Percentiles rank a stretch among this genome's conserved stretches.
phyloP scores from a whole-genome alignment of 2,113 vertebrate species.

The Larimichthys crocea region DNA sequence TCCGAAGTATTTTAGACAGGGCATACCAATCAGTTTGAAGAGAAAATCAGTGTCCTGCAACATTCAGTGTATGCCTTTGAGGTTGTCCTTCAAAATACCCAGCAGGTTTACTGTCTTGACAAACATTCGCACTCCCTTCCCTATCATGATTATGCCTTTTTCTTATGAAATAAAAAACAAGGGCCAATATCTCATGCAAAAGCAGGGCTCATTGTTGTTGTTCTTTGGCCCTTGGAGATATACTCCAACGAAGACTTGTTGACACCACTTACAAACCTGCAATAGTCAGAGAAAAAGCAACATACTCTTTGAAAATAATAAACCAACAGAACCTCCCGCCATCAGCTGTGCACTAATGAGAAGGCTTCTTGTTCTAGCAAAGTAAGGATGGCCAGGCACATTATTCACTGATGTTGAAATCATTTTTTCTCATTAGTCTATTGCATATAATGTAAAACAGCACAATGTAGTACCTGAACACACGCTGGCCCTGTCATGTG shows the following conservation, averaged over 20 bases:
- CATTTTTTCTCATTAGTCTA: constrained; percentile 5
- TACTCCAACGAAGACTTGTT: not conserved
- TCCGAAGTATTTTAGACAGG: not conserved
- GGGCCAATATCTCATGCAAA: too few species aligned
- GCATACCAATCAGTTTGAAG: not conserved
- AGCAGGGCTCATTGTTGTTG: too few species aligned
- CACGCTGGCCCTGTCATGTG: not conserved
- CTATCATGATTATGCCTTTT: not conserved
- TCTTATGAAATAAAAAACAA: too few species aligned
- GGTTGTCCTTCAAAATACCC: not conserved
- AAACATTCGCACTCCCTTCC: not conserved
- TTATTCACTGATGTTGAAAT: not conserved
- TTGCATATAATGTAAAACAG: not conserved
- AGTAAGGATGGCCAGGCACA: constrained; percentile 2
- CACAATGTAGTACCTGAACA: not conserved
- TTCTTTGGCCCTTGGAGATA: too few species aligned
- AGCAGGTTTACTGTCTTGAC: not conserved
- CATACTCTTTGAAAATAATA: constrained; percentile 1
- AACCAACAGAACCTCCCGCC: constrained; percentile 26
- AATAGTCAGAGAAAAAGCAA: not conserved
- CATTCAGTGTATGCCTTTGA: not conserved
- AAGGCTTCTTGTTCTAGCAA: not conserved
- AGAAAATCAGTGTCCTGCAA: not conserved
- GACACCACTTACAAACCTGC: constrained; percentile 5
- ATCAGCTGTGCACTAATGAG: constrained; percentile 26